Evolutionary conservation across 2,888 invertebrate species (phyloP), one percentile per base, ranked within the genome.

Genomic region (Catocala fraxini): DNA sequence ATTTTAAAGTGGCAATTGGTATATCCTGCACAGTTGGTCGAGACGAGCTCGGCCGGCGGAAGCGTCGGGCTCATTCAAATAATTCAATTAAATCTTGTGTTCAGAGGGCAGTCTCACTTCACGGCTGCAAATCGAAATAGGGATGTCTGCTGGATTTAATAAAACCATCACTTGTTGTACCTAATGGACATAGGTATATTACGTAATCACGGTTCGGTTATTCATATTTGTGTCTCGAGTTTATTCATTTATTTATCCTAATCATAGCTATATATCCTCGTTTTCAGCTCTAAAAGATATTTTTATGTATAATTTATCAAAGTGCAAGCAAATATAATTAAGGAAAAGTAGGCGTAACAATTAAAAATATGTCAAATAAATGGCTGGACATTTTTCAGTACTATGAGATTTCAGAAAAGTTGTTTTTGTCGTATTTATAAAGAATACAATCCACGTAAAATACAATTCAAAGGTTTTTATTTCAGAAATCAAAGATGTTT

Each of bases 51-150:
- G 70, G 64, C 63, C 87, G 86, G 82, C 93, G 93, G 93, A 93
- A 92, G 89, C 90, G 89, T 87, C 89, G 92, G 87, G 86, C 87
- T 91, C 92, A 90, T 89, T 93, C 91, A 84, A 90, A 93, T 93
- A 93, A 93, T 93, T 93, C 90, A 92, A 93, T 93, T 92, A 92
- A 90, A 89, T 89, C 88, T 84, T 85, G 84, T 80, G 84, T 83
- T 81, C 88, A 84, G 85, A 89, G 89, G 87, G 87, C 91, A 89
- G 86, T 84, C 86, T 81, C 84, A 86, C 83, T 89, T 87, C 87
- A 87, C 88, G 87, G 87, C 85, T 89, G 87, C 86, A 83, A 74
- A 82, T 77, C 77, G 56, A 67, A 83, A 80, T 87, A 90, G 88
- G 76, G 90, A 87, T 87, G 88, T 74, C 56, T 64, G 57, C 65